phyloP scores from a whole-genome alignment of 2,113 vertebrate genomes.

The Oncorhynchus masou region DNA sequence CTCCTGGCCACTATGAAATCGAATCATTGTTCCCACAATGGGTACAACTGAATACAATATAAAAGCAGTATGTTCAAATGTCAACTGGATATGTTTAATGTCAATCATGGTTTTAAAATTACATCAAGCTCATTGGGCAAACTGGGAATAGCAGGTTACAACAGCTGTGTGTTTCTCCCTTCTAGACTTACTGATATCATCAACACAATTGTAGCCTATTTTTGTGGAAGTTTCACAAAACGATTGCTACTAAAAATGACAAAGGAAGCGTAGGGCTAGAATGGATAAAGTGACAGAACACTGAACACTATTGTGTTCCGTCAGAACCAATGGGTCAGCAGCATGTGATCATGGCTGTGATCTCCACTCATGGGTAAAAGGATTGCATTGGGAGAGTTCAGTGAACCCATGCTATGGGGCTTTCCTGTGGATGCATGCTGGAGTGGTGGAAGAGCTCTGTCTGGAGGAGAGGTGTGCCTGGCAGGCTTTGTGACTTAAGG shows the following conservation, averaged over 20 bases:
- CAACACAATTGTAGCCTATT: not conserved
- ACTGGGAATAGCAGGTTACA: not conserved
- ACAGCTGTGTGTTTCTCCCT: not conserved
- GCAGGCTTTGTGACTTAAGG: not conserved
- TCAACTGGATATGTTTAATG: not conserved
- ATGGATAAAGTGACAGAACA: not conserved
- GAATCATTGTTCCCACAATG: not conserved
- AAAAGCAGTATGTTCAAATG: not conserved
- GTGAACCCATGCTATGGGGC: not conserved
- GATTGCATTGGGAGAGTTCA: not conserved
- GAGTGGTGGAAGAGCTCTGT: not conserved
- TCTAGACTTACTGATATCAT: not conserved
- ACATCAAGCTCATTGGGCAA: not conserved
- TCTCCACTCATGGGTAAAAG: not conserved
- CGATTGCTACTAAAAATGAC: not conserved
- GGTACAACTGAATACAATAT: not conserved
- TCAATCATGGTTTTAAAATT: not conserved
- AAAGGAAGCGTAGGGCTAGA: not conserved
- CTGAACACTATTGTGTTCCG: not conserved
- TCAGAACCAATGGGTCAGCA: not conserved
- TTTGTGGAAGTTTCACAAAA: not conserved
- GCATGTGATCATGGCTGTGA: not conserved
- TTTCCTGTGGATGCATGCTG: not conserved
- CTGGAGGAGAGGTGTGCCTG: not conserved
- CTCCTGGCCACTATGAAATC: not conserved